Base-by-base conservation (phyloP, 2,888 invertebrate species). In the Cephalotes varians region DNA sequence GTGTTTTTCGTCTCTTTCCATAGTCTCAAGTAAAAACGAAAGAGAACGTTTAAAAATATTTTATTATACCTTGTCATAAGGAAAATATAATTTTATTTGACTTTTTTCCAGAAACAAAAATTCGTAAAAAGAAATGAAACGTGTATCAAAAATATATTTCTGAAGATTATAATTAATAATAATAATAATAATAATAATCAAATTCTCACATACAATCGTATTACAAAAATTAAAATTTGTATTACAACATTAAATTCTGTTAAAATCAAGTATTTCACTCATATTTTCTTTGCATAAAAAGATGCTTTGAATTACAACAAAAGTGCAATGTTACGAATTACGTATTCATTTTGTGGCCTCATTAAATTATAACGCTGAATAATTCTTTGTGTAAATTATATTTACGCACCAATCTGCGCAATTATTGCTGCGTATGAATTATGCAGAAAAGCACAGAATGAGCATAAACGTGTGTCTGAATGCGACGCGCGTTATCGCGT, bases 381-480 rank as follows among this genome's bases (percentile, higher is more conserved):
- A 28, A 64, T 51, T 51, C 25, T 44, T 64, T 15, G 44, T 64
- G 49, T n/a, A 74, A 74, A 74, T 64, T 51, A 58, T 21, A 21
- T 74, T 60, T 47, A 47, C 56, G 10, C 31, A 31, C 25, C 18
- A 49, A 62, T 49, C 34, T 62, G 7, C 15, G n/a, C 51, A 64
- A 76, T 64, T 51, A 76, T 37, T 25, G 5, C 9, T 28, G n/a
- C 1, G 0, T 60, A 51, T 62, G 37, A 74, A 64, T 76, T 37
- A 76, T 64, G 64, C 12, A 76, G 5, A 51, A 51, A 51, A 37
- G 0, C 25, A 5, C 15, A 21, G 18, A 34, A 51, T 18, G 37
- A 25, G 34, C 18, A 60, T 47, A 49, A 74, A 60, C 3, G 18
- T 15, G 25, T 28, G 25, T 49, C 18, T 37, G 18, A 37, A 62